Evolutionary conservation across 2,888 invertebrate species (phyloP).

Genomic region (Microplitis manilae): DNA sequence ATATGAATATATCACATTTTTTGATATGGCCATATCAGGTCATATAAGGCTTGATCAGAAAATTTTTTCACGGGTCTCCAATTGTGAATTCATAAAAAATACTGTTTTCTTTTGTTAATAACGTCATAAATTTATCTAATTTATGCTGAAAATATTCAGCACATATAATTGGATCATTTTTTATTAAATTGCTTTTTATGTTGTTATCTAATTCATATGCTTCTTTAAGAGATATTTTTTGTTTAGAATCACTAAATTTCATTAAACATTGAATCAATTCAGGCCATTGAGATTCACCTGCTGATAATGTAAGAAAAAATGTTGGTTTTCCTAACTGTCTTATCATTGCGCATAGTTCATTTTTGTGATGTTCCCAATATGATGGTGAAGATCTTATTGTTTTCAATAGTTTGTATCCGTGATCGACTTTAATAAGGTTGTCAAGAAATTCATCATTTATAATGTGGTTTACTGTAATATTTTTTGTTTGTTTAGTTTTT

Average conservation of each 20-base stretch:
- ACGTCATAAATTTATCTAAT: background rate
- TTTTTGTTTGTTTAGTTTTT: background rate
- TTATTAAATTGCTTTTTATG: background rate
- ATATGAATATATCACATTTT: too few species aligned
- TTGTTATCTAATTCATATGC: background rate
- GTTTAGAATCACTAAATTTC: slow-evolving; percentile 51
- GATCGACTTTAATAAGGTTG: slow-evolving; percentile 31
- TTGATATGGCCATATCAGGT: too few species aligned
- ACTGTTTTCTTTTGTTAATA: background rate
- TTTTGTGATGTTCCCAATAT: slow-evolving; percentile 65
- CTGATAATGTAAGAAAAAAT: slow-evolving; percentile 66
- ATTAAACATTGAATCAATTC: slow-evolving; percentile 61
- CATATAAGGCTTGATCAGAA: too few species aligned
- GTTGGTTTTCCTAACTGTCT: slow-evolving; percentile 66
- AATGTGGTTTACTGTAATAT: too few species aligned
- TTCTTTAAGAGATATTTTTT: background rate
- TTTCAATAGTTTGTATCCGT: slow-evolving; percentile 38
- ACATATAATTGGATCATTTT: background rate
- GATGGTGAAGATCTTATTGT: slow-evolving; percentile 63
- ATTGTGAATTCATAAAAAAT: background rate
- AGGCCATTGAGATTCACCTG: slow-evolving; percentile 67
- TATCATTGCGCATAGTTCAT: slow-evolving; percentile 67
- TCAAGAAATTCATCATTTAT: background rate
- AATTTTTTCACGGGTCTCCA: too few species aligned
- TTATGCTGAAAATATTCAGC: background rate